Evolutionary conservation across 92 coral and sea anemone species (phyloP).

Genomic region (Porites divaricata): DNA sequence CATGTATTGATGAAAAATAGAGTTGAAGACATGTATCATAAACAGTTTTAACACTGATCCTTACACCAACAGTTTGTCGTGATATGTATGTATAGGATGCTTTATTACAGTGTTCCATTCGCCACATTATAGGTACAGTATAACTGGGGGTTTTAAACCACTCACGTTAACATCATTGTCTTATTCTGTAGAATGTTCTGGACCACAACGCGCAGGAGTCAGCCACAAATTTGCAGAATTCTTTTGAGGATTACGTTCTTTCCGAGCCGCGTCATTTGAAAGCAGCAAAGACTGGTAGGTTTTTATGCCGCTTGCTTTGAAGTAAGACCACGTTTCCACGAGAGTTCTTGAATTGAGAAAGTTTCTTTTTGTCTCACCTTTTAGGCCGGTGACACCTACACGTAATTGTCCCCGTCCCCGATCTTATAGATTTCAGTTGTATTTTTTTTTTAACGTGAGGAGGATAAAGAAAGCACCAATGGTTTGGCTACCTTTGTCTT

Average conservation of each 20-base stretch:
- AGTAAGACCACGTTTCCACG: background rate
- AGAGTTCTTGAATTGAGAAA: background rate
- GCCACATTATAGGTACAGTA: too few species aligned
- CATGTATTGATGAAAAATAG: too few species aligned
- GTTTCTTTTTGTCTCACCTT: background rate
- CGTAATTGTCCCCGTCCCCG: too few species aligned
- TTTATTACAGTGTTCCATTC: too few species aligned
- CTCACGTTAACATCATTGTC: background rate
- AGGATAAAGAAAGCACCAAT: too few species aligned
- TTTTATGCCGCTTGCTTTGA: background rate
- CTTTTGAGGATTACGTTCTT: constrained; percentile 79
- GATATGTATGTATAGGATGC: too few species aligned
- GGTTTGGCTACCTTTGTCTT: too few species aligned
- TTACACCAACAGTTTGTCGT: too few species aligned
- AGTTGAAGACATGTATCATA: too few species aligned
- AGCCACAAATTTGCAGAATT: constrained; percentile 74
- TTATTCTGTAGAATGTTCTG: constrained; percentile 24
- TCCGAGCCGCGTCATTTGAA: constrained; percentile 52
- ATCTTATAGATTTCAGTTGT: too few species aligned
- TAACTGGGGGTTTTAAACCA: background rate
- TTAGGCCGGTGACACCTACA: background rate
- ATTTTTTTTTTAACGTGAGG: too few species aligned
- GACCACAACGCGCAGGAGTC: constrained; percentile 65
- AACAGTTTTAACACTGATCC: too few species aligned
- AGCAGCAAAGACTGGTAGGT: constrained; percentile 76